These are phyloP conservation scores for Lichenostomus cassidix DNA, from an alignment of 2,113 vertebrate species.

Conservation along the genomic window DNA sequence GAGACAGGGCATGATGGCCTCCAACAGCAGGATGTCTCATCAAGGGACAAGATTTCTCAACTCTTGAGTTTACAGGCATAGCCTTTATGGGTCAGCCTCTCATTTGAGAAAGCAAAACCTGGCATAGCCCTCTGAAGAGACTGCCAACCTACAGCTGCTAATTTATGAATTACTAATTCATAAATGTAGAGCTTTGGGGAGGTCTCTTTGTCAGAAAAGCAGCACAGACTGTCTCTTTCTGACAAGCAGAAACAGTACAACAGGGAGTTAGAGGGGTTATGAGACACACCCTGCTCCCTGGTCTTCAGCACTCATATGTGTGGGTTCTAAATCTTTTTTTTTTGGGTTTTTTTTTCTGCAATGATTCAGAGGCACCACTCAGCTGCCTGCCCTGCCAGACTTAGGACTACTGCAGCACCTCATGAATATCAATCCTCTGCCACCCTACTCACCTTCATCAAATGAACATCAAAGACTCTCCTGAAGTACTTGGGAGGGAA, in stretches of 20 bases:
- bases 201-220: background rate
- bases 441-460: conserved; percentile 6
- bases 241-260: background rate
- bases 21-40: background rate
- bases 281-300: background rate
- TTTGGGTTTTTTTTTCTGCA: background rate
- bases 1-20: background rate
- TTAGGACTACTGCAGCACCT: background rate
- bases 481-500: conserved; percentile 17
- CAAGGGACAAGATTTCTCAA: conserved; percentile 10
- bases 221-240: background rate
- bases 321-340: background rate
- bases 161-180: conserved; percentile 57
- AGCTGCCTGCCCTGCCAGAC: background rate
- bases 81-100: background rate
- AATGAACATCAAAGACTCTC: conserved; percentile 45
- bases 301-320: background rate
- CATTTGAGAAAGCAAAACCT: conserved; percentile 13
- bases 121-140: background rate
- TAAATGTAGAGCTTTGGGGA: conserved; percentile 3
- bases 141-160: conserved; percentile 37
- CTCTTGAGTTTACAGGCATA: background rate
- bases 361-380: background rate
- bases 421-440: conserved; percentile 8
- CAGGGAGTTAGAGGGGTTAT: background rate